These are phyloP conservation scores for Lasioglossum figueresi DNA, from an alignment of 2,888 invertebrate genomes.

Conservation along the genomic window DNA sequence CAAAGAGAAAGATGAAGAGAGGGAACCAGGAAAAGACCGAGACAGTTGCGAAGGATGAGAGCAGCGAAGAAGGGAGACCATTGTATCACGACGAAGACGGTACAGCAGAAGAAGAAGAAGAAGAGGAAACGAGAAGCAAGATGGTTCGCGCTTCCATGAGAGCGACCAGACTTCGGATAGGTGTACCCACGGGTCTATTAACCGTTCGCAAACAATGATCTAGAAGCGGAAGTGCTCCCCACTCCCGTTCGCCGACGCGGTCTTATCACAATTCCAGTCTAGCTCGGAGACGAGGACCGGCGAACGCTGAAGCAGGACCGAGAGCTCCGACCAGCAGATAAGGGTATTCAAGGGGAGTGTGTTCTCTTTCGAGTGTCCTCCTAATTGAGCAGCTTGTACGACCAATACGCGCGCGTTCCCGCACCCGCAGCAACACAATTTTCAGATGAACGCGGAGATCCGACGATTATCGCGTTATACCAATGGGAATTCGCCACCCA, in stretches of 20 bases:
- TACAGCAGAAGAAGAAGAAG: conserved; percentile 19
- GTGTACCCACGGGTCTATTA: conserved; percentile 82
- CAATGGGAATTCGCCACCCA: conserved; percentile 14
- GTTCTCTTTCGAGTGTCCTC: conserved; percentile 70
- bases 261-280: conserved; percentile 81
- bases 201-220: conserved; percentile 83
- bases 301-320: conserved; percentile 47
- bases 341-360: conserved; percentile 45
- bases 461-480: conserved; percentile 56
- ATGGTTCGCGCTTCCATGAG: conserved; percentile 70
- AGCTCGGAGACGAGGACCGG: conserved; percentile 52
- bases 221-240: conserved; percentile 80
- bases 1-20: background rate
- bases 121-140: conserved; percentile 56
- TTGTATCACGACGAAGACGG: conserved; percentile 38
- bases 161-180: conserved; percentile 73
- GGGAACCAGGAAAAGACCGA: conserved; percentile 1
- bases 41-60: conserved; percentile 20
- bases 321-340: conserved; percentile 39
- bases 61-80: conserved; percentile 45
- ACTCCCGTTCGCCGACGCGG: conserved; percentile 37
- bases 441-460: conserved; percentile 39
- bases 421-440: conserved; percentile 48
- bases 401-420: conserved; percentile 43
- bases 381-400: conserved; percentile 74